Conservation (phyloP, 2,888 invertebrate genomes). For the Campoplex nolae region DNA sequence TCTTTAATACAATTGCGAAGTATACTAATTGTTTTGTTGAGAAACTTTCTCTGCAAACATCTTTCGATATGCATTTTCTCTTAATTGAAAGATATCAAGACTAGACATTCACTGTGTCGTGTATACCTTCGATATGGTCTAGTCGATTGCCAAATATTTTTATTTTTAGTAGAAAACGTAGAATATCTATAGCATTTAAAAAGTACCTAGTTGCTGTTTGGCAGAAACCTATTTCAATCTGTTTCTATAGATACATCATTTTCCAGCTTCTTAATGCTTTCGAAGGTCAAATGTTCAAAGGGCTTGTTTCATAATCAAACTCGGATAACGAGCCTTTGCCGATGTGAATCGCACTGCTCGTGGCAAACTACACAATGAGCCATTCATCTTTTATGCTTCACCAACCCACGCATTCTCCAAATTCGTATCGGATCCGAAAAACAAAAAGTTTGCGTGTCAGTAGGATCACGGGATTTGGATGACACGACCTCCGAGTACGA, state of each 20-base stretch:
- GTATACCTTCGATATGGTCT: no score
- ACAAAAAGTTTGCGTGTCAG: no score
- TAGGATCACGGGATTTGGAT: no score
- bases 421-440: conserved; percentile 51
- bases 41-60: no score
- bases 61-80: neutral
- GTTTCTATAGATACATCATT: neutral
- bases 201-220: neutral
- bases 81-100: no score
- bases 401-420: conserved; percentile 1
- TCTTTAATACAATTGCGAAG: neutral
- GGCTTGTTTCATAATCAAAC: neutral
- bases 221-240: neutral
- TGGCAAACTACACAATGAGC: conserved; percentile 31
- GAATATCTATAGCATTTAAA: no score
- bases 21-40: neutral
- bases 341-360: neutral
- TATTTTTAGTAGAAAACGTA: no score
- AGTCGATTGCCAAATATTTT: neutral
- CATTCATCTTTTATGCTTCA: conserved; percentile 50
- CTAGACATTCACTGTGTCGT: no score
- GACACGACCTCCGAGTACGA: no score
- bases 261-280: neutral
- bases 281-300: neutral
- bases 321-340: neutral